A percentile compares a stretch with the other conserved stretches of the same genome.
Conservation (phyloP, 2,797 vertebrate species). For the Rhynchotus rufescens region DNA sequence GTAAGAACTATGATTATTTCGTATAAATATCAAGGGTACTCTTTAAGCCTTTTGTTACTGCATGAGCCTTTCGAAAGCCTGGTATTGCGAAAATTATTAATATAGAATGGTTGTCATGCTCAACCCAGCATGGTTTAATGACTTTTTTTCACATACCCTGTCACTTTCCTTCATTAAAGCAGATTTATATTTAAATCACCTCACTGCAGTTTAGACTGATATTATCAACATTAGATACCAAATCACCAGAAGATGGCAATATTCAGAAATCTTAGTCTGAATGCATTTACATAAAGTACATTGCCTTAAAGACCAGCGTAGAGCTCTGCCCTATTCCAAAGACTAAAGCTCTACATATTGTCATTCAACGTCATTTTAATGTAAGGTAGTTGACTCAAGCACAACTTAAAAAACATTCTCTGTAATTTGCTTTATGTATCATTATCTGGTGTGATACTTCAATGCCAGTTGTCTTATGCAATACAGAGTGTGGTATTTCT, state of each 20-base stretch:
- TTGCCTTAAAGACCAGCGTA: neutral
- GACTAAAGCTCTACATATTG: neutral
- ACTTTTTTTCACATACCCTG: neutral
- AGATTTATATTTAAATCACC: neutral
- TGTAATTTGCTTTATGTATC: neutral
- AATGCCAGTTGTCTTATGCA: neutral
- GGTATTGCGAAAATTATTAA: neutral
- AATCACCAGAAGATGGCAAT: neutral
- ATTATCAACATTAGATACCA: neutral
- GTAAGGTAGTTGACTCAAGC: neutral
- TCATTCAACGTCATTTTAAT: neutral
- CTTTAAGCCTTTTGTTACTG: neutral
- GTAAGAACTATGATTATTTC: slow-evolving; percentile 73
- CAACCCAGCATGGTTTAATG: neutral
- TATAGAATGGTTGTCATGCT: neutral
- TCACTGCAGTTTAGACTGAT: neutral
- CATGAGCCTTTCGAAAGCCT: neutral
- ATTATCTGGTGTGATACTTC: neutral
- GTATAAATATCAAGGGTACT: neutral
- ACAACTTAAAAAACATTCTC: neutral
- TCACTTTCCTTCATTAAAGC: neutral
- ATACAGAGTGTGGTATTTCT: neutral
- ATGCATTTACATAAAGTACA: neutral
- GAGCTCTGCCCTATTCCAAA: neutral
- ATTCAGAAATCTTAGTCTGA: neutral